These are phyloP conservation scores for Morpho deidamia DNA, from an alignment of 2,888 invertebrate species.

Conservation along the genomic window DNA sequence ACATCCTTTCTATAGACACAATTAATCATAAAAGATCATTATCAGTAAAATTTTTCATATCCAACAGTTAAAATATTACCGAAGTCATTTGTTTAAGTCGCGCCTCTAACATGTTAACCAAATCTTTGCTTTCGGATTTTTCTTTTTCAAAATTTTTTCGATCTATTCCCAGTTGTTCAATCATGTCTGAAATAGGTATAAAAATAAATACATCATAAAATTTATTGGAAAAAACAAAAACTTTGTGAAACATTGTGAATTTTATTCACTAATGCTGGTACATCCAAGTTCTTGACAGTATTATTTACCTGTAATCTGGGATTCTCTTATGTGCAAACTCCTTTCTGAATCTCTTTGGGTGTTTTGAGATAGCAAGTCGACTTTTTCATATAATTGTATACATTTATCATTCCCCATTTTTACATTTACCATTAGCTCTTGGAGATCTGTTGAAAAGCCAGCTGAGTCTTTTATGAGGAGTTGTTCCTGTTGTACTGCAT, in stretches of 20 bases:
- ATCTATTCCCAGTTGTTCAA: slow-evolving; percentile 74
- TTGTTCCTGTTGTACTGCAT: slow-evolving; percentile 73
- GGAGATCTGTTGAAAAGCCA: slow-evolving; percentile 70
- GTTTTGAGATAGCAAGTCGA: slow-evolving; percentile 60
- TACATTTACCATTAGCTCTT: slow-evolving; percentile 63
- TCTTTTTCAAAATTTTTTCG: slow-evolving; percentile 76
- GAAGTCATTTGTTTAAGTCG: slow-evolving; percentile 79
- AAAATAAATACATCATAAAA: not conserved
- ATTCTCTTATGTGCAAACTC: slow-evolving; percentile 72
- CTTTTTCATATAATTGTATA: slow-evolving; percentile 63
- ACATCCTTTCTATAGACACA: no score
- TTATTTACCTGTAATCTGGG: slow-evolving; percentile 69
- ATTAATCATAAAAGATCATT: no score
- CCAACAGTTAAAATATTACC: not conserved
- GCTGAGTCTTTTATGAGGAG: slow-evolving; percentile 67
- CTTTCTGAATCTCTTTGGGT: slow-evolving; percentile 65
- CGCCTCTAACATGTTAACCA: slow-evolving; percentile 74
- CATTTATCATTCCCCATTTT: slow-evolving; percentile 66
- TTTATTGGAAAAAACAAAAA: no score
- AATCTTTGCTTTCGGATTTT: slow-evolving; percentile 69
- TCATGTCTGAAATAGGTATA: slow-evolving; percentile 61
- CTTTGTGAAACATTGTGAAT: no score
- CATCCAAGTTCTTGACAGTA: no score
- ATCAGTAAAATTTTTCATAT: no score
- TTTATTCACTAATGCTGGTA: no score